A percentile compares a stretch with the other conserved stretches of the same genome.
These are phyloP conservation scores for Musca vetustissima DNA, from an alignment of 1,140 invertebrate genomes.

Conservation along the genomic window DNA sequence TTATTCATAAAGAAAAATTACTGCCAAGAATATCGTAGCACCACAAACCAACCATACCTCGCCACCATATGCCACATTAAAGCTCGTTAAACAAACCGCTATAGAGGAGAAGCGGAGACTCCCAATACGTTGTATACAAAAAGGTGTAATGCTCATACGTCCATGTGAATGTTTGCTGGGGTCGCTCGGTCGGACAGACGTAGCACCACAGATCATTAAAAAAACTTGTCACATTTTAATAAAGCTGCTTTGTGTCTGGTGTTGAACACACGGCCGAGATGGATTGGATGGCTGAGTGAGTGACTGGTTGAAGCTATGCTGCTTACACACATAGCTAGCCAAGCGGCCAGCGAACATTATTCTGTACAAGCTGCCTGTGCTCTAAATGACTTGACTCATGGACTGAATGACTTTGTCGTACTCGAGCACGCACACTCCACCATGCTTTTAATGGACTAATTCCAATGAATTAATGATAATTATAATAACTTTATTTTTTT, in stretches of 20 bases:
- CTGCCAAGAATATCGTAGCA: not conserved
- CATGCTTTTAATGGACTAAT: conserved; percentile 15
- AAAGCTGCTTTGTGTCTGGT: conserved; percentile 1
- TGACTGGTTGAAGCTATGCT: too few species aligned
- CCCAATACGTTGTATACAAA: too few species aligned
- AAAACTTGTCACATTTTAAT: conserved; percentile 15
- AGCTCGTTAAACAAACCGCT: too few species aligned
- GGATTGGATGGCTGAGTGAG: too few species aligned
- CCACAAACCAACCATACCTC: too few species aligned
- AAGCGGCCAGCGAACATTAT: too few species aligned
- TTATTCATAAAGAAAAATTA: conserved; percentile 6
- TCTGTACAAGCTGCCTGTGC: not conserved
- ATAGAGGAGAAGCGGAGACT: too few species aligned
- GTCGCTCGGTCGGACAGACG: not conserved
- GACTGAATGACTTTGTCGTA: not conserved
- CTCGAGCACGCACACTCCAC: conserved; percentile 8
- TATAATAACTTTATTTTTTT: conserved; percentile 20
- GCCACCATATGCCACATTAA: too few species aligned
- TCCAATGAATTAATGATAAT: conserved; percentile 22
- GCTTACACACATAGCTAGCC: too few species aligned
- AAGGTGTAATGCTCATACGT: too few species aligned
- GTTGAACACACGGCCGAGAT: not conserved
- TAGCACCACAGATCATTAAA: conserved; percentile 2
- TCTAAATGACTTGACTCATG: not conserved
- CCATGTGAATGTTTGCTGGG: too few species aligned